Conservation (phyloP, 37 sponge, comb jelly and placozoan species). For the Chondrilla cf. caribensis region DNA sequence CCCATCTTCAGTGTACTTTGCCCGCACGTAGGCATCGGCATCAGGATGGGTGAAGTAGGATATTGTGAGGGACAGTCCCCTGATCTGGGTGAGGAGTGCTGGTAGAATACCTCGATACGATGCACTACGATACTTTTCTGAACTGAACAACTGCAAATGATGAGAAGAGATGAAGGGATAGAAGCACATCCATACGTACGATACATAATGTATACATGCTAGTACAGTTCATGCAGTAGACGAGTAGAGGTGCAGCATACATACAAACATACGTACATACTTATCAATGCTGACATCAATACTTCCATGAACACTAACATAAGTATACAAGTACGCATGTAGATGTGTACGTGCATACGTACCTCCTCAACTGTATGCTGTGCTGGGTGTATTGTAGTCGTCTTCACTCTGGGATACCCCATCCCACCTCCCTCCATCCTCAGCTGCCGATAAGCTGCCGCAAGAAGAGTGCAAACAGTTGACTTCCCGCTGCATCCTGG, state of each 20-base stretch:
- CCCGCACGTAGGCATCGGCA: neutral
- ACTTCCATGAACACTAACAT: neutral
- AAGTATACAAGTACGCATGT: too few species aligned
- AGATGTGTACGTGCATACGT: neutral
- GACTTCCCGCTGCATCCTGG: constrained; percentile 53
- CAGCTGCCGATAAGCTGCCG: constrained; percentile 46
- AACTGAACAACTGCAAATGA: constrained; percentile 33
- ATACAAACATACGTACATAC: neutral
- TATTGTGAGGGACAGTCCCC: neutral
- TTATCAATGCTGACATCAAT: neutral
- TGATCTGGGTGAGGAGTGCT: constrained; percentile 8
- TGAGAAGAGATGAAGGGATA: too few species aligned
- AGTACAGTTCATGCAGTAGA: too few species aligned
- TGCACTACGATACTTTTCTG: neutral
- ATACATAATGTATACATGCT: too few species aligned
- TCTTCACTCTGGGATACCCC: constrained; percentile 34
- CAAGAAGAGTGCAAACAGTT: constrained; percentile 30
- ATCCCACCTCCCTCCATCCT: neutral
- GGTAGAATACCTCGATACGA: constrained; percentile 13
- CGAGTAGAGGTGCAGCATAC: neutral
- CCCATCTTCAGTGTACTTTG: neutral
- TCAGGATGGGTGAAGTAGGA: constrained; percentile 3
- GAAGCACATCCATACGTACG: too few species aligned
- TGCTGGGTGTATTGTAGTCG: constrained; percentile 37
- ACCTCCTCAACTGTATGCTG: constrained; percentile 59